Evolutionary conservation across 2,113 vertebrate genomes (phyloP).

Genomic region (Cyphotilapia sp.): DNA sequence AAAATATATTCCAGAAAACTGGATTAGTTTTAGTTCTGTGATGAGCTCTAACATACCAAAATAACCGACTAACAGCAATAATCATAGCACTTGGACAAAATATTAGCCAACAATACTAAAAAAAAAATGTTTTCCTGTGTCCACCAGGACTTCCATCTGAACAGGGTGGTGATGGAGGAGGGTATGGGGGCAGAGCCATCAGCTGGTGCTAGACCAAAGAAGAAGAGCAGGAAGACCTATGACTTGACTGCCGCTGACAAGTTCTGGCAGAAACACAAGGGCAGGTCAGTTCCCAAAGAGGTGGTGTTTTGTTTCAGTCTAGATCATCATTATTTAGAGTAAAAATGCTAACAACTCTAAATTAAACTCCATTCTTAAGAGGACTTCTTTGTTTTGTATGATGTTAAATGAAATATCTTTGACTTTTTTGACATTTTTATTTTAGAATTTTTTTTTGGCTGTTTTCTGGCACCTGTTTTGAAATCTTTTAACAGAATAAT

Average conservation of each 20-base stretch:
- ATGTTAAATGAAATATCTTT: background rate
- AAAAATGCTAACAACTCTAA: background rate
- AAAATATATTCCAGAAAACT: background rate
- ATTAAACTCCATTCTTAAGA: background rate
- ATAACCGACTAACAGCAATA: background rate
- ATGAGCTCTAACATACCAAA: background rate
- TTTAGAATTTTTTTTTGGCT: fast-evolving
- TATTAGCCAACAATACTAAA: background rate
- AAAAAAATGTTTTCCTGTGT: background rate
- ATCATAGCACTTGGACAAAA: background rate
- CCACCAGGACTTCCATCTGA: conserved; percentile 90
- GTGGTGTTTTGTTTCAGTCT: background rate
- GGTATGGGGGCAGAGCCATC: conserved; percentile 77
- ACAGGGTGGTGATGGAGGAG: conserved; percentile 90
- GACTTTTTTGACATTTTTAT: fast-evolving
- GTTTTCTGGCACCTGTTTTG: background rate
- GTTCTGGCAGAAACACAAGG: conserved; percentile 98
- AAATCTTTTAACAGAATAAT: background rate
- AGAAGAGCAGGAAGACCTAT: conserved; percentile 90
- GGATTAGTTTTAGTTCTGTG: background rate
- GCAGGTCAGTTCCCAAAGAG: conserved; percentile 77
- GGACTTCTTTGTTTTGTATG: background rate
- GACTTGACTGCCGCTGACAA: conserved; percentile 90
- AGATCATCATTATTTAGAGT: background rate
- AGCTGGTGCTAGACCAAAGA: conserved; percentile 92